Evolutionary conservation across 2,888 invertebrate species (phyloP).

Genomic region (Colostygia pectinataria): DNA sequence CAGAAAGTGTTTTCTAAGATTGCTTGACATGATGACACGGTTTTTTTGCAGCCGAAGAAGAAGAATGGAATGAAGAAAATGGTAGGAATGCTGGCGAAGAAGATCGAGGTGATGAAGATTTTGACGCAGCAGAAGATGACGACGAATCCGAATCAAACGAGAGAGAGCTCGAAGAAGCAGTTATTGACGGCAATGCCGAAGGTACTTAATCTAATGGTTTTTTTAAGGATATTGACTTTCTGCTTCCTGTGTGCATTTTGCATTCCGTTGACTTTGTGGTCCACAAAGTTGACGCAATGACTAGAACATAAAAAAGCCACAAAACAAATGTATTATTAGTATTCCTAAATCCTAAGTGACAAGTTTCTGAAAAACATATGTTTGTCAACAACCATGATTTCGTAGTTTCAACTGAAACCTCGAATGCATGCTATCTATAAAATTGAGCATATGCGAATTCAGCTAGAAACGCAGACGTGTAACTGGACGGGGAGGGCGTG

Average conservation of each 20-base stretch:
- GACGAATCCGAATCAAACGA: conserved; percentile 43
- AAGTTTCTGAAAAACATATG: no score
- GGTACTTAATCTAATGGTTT: no score
- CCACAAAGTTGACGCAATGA: no score
- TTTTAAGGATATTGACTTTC: no score
- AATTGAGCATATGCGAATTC: conserved; percentile 29
- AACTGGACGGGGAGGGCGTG: conserved; percentile 9
- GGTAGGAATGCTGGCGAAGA: conserved; percentile 36
- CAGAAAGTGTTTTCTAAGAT: no score
- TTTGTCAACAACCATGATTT: not conserved
- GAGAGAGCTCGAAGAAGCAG: conserved; percentile 40
- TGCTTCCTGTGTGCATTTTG: no score
- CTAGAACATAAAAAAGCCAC: no score
- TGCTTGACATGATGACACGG: no score
- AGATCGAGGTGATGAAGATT: conserved; percentile 37
- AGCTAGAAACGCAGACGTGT: conserved; percentile 11
- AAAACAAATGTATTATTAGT: no score
- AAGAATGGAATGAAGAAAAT: conserved; percentile 65
- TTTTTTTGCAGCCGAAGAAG: conserved; percentile 64
- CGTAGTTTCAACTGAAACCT: conserved; percentile 1
- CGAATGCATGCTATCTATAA: conserved; percentile 6
- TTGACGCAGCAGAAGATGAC: conserved; percentile 34
- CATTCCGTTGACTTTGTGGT: no score
- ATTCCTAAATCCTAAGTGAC: no score
- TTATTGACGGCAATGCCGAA: conserved; percentile 40